Conservation (phyloP, 1,140 invertebrate species). For the Thereuonema tuberculata region DNA sequence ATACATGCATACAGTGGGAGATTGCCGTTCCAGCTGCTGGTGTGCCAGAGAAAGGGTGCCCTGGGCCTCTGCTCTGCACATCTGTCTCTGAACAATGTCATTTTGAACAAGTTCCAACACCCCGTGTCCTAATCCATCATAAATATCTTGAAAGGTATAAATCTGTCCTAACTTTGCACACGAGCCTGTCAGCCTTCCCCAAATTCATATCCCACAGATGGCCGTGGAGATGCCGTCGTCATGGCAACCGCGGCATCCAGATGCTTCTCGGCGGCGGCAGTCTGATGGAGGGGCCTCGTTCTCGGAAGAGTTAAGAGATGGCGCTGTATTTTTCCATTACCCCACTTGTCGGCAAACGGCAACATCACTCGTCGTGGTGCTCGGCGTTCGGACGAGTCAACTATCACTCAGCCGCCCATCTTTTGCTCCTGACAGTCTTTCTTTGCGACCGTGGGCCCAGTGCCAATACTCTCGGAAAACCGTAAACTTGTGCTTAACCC, state of each 20-base stretch:
- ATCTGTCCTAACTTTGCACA: conserved; percentile 1
- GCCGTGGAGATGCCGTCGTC: not conserved
- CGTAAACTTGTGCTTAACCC: no score
- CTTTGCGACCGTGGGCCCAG: no score
- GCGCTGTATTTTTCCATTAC: conserved; percentile 4
- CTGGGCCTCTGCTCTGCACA: no score
- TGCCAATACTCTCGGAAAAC: no score
- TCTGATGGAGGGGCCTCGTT: not conserved
- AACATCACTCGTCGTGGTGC: not conserved
- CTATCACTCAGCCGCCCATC: not conserved
- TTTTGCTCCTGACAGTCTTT: not conserved
- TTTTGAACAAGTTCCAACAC: conserved; percentile 4
- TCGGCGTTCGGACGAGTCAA: not conserved
- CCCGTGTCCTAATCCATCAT: conserved; percentile 2
- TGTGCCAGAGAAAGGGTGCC: no score
- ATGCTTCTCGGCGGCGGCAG: not conserved
- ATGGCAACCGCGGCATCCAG: not conserved
- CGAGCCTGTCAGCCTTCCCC: not conserved
- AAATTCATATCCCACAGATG: conserved; percentile 7
- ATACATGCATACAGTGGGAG: no score
- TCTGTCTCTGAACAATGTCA: not conserved
- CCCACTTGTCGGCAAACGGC: conserved; percentile 2
- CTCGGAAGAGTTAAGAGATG: conserved; percentile 1
- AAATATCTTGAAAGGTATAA: not conserved
- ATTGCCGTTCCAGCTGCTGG: no score